phyloP scores from a whole-genome alignment of 2,797 vertebrate genomes.

The Liparis tanakae region DNA sequence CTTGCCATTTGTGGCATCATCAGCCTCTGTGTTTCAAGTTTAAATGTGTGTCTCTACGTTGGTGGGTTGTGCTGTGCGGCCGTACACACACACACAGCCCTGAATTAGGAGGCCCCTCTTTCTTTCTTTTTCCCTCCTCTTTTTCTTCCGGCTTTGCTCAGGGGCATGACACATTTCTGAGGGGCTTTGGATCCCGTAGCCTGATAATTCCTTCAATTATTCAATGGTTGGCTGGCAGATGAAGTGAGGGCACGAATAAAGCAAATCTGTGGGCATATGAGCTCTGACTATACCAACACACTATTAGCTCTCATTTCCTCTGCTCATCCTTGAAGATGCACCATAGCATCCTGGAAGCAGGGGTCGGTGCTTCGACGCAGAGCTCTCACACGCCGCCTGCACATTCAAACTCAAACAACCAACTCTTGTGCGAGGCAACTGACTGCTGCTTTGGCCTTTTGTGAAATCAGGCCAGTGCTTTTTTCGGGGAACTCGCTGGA shows the following conservation, averaged over 20 bases:
- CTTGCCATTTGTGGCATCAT: slow-evolving; percentile 79
- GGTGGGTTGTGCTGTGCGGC: slow-evolving; percentile 58
- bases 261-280: slow-evolving; percentile 70
- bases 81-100: slow-evolving; percentile 42
- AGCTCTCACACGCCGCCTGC: slow-evolving; percentile 40
- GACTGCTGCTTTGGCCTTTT: slow-evolving; percentile 38
- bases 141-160: slow-evolving; percentile 74
- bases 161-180: slow-evolving; percentile 82
- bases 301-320: slow-evolving; percentile 65
- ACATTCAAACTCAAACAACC: slow-evolving; percentile 46
- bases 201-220: slow-evolving; percentile 84
- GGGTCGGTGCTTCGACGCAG: slow-evolving; percentile 46
- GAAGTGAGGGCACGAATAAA: slow-evolving; percentile 78
- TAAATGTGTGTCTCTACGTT: slow-evolving; percentile 61
- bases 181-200: slow-evolving; percentile 78
- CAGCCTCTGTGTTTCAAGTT: slow-evolving; percentile 72
- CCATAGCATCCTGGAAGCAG: slow-evolving; percentile 30
- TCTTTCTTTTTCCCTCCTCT: slow-evolving; percentile 16
- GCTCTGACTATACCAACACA: slow-evolving; percentile 69
- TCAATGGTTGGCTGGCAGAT: slow-evolving; percentile 76
- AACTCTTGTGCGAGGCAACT: slow-evolving; percentile 47
- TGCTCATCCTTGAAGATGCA: slow-evolving; percentile 64
- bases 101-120: slow-evolving; percentile 65
- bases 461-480: slow-evolving; percentile 33
- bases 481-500: slow-evolving; percentile 16